Base-by-base conservation (phyloP, 2,797 vertebrate genomes). In the Antrozous pallidus region DNA sequence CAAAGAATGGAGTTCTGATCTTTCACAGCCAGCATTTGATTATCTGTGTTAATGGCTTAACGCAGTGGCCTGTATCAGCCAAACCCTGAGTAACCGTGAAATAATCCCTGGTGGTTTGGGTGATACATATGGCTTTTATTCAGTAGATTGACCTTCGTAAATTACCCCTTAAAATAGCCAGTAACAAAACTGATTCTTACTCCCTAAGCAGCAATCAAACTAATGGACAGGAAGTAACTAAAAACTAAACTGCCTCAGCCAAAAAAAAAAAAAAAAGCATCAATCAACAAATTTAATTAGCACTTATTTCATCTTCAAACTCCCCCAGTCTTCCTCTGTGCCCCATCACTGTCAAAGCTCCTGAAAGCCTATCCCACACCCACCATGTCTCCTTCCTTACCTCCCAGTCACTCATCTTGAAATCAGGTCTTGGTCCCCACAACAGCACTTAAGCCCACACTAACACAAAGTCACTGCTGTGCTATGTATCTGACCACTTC, bases 171-270 rank as follows among this genome's bases (percentile, higher is more conserved):
- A 90, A 90, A 86, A 90, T 61, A 96, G 88, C 84, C 95, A 90
- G 67, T 75, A 88, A 95, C 93, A 96, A 93, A 96, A 81, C 56
- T 51, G 85, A 83, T 42, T 73, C 81, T 36, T 91, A 80, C 94
- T 96, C 95, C 96, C 96, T 80, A 14, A 82, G 77, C 36, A 94
- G 97, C 88, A 91, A 96, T 96, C 94, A 95, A 91, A 94, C 90
- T 96, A 96, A 95, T 88, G 92, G 78, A 63, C 81, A 88, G 96
- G 93, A 96, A 95, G 96, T 96, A 96, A 95, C 91, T 90, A 96
- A 97, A 63, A 95, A 94, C 74, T 95, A 92, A 93, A 90, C 51
- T 38, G 63, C 92, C 36, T 71, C 92, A 94, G 83, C 91, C 45
- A 67, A 87, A 75, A 80, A 94, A 56, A 78, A 56, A 56, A 56